A percentile compares a stretch with the other conserved stretches of the same genome.
phyloP scores from a whole-genome alignment of 2,113 vertebrate genomes.

The Saimiri boliviensis region DNA sequence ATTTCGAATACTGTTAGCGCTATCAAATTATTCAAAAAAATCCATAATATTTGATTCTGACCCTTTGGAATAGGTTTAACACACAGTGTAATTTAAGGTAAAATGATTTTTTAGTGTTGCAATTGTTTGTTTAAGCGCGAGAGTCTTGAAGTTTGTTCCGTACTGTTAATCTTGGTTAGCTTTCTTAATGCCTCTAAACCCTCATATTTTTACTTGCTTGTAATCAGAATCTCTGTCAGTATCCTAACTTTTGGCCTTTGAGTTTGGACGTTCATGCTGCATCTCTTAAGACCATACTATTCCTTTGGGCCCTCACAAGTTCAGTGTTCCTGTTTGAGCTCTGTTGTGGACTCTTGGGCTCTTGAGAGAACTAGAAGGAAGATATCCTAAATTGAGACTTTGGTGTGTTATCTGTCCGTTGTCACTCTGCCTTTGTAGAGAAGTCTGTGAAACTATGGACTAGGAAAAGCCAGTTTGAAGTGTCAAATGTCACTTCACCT shows the following conservation, averaged over 20 bases:
- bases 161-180: neutral
- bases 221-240: neutral
- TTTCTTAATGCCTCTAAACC: neutral
- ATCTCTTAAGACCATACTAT: neutral
- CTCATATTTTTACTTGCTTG: neutral
- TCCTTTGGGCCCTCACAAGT: neutral
- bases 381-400: neutral
- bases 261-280: neutral
- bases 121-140: neutral
- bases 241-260: neutral
- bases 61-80: neutral
- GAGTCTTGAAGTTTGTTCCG: neutral
- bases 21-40: constrained; percentile 51
- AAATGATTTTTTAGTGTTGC: neutral
- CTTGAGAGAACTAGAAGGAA: neutral
- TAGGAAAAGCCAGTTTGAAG: neutral
- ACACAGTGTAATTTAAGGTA: constrained; percentile 3
- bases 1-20: constrained; percentile 58
- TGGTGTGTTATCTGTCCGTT: neutral
- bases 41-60: constrained; percentile 21
- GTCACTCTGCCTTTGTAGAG: constrained; percentile 19
- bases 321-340: neutral
- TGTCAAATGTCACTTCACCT: neutral
- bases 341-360: neutral
- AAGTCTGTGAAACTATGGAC: neutral